Evolutionary conservation across 2,888 invertebrate genomes (phyloP), one percentile per base, ranked within the genome.

Genomic region (Podotricha telesiphe): DNA sequence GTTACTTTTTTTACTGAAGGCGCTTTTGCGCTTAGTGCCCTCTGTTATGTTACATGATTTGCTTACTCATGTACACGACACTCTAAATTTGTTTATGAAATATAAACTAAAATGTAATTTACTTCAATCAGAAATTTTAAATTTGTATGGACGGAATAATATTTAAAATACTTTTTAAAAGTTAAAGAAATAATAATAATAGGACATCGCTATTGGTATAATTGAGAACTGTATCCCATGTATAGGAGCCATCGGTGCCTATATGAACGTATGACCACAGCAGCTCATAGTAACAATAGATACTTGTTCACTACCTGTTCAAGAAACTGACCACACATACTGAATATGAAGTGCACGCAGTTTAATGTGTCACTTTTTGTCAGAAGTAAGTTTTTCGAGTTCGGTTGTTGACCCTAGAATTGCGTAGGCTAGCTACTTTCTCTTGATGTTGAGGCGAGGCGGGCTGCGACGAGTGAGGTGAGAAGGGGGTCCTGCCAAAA

Each of bases 361-460:
- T 87, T 79, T 88, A 84, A 90, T 92, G 91, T 92, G 91, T 91
- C 89, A 90, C 90, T 89, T 89, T 91, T 90, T 82, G 90, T 86
- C 88, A 90, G 89, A 88, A 88, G 87, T 88, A 82, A 88, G 88
- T 85, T 91, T 93, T 93, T 90, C 84, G 91, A 89, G 89, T 89
- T 84, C 87, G 92, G 91, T 87, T 92, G 83, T 86, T 86, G 92
- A 92, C 92, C 92, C 89, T 87, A 89, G 85, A 85, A 90, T 91
- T 93, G 92, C 93, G 91, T 92, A 91, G 91, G 89, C 87, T 85
- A 91, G 90, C 93, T 92, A 91, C 92, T 93, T 93, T 93, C 93
- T 92, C 93, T 90, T 78, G 82, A 79, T 82, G 86, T 80, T 83
- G 84, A 78, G 77, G 83, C 84, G 84, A 84, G 80, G 86, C 82